Percentiles rank a stretch among this genome's conserved stretches.
Conservation (phyloP, 2,888 invertebrate genomes). For the Trissonchulus latispiculum region DNA sequence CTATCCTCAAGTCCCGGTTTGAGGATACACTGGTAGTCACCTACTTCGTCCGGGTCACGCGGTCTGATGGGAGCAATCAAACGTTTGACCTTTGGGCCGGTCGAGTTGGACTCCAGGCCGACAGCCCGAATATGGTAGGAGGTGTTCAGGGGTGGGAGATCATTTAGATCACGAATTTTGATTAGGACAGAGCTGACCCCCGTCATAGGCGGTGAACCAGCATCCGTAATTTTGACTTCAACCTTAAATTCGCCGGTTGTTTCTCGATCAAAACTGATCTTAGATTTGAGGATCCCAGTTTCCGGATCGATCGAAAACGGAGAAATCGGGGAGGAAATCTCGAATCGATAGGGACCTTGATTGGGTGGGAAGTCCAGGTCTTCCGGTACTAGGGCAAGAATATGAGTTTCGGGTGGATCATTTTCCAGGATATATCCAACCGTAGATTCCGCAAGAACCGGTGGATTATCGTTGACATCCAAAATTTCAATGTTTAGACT, state of each 20-base stretch:
- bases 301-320: conserved; percentile 63
- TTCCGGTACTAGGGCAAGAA: conserved; percentile 71
- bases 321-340: conserved; percentile 65
- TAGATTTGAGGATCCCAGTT: conserved; percentile 68
- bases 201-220: conserved; percentile 68
- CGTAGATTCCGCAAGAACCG: conserved; percentile 61
- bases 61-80: conserved; percentile 80
- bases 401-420: conserved; percentile 67
- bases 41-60: conserved; percentile 76
- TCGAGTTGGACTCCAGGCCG: conserved; percentile 51
- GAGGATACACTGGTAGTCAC: conserved; percentile 75
- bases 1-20: conserved; percentile 32
- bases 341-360: conserved; percentile 76
- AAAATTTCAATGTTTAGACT: conserved; percentile 63
- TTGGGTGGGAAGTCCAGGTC: conserved; percentile 83
- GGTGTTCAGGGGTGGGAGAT: conserved; percentile 73
- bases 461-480: conserved; percentile 86
- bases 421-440: conserved; percentile 73
- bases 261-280: conserved; percentile 70
- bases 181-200: conserved; percentile 67
- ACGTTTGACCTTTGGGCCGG: conserved; percentile 61
- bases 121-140: conserved; percentile 68
- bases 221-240: conserved; percentile 73
- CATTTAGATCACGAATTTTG: conserved; percentile 73
- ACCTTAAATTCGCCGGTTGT: conserved; percentile 62